Conservation (phyloP, 2,113 vertebrate genomes). For the Eubucco bourcierii region DNA sequence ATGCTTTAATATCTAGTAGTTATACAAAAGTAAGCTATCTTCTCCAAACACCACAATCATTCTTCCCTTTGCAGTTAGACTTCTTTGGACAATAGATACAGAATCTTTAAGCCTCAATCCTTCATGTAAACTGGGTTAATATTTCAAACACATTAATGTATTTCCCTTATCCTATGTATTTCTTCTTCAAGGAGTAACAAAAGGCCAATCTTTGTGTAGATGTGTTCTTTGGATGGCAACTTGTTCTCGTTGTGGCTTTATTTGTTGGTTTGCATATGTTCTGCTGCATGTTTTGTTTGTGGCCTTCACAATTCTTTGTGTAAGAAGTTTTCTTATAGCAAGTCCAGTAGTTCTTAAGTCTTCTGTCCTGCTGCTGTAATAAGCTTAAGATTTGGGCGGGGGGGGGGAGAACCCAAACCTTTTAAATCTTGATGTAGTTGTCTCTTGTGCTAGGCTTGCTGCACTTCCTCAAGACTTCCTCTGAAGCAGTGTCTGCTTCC, state of each 20-base stretch:
- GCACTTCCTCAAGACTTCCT: neutral
- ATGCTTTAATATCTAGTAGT: neutral
- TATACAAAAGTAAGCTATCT: neutral
- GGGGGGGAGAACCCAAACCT: rapidly evolving
- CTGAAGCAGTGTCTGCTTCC: neutral
- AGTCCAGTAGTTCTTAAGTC: neutral
- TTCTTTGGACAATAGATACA: neutral
- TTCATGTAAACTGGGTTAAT: neutral
- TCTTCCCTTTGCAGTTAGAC: neutral
- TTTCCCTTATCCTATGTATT: neutral
- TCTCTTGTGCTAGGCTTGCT: neutral
- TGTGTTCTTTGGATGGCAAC: neutral
- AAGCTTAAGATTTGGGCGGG: neutral
- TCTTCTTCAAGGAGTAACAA: neutral
- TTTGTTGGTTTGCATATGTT: neutral
- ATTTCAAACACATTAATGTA: neutral
- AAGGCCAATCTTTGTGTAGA: neutral
- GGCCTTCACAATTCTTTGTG: neutral
- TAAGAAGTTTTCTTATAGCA: neutral
- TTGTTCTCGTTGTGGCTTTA: neutral
- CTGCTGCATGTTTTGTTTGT: neutral
- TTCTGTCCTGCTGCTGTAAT: neutral
- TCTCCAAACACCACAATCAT: neutral
- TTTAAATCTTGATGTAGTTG: neutral
- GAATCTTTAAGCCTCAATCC: neutral